Conservation (phyloP, 2,113 vertebrate species). For the Penelope pileata region DNA sequence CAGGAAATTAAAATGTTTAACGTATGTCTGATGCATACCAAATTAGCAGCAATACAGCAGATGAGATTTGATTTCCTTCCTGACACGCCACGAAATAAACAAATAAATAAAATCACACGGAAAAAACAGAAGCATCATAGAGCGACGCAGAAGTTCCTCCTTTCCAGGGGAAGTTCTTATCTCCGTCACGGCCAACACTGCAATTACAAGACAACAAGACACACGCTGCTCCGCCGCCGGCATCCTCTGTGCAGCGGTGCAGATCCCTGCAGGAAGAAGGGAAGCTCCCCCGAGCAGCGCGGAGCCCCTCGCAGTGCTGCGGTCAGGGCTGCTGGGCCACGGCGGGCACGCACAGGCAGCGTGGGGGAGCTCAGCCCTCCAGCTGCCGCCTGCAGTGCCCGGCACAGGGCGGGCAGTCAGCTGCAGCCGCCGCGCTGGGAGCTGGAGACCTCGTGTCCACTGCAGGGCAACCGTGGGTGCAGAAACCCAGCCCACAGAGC, state of each 20-base stretch:
- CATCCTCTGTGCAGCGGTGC: background rate
- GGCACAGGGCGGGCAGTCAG: too few species aligned
- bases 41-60: background rate
- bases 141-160: background rate
- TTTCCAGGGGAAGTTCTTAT: background rate
- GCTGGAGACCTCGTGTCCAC: background rate
- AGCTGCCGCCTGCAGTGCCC: too few species aligned
- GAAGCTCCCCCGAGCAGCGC: constrained; percentile 2
- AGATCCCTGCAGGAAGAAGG: background rate
- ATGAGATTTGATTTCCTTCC: background rate
- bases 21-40: background rate
- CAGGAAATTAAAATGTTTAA: background rate
- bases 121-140: background rate
- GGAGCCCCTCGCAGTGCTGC: too few species aligned
- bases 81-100: background rate
- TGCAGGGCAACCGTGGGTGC: background rate
- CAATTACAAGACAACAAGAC: constrained; percentile 59
- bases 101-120: background rate
- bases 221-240: constrained; percentile 50
- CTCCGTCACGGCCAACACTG: constrained; percentile 30
- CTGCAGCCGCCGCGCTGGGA: too few species aligned
- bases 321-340: too few species aligned
- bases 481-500: background rate
- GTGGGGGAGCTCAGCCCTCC: too few species aligned
- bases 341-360: too few species aligned